Evolutionary conservation across 30 jellyfish, hydroid and myxozoan species (phyloP).

Genomic region (Hydractinia symbiolongicarpus): DNA sequence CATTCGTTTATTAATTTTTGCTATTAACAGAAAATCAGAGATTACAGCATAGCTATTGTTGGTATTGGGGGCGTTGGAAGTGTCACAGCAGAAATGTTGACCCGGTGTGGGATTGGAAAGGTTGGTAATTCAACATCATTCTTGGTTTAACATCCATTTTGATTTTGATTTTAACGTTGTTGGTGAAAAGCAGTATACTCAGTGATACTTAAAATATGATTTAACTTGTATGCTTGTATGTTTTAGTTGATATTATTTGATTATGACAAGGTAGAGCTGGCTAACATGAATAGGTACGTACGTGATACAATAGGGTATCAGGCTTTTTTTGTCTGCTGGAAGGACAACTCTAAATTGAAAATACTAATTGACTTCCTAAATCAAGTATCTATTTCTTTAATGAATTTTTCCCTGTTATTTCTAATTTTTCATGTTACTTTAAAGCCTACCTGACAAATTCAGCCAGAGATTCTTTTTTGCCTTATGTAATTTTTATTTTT

Average conservation of each 20-base stretch:
- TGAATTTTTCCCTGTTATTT: too few relatives aligned
- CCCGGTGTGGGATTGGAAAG: constrained; percentile 97
- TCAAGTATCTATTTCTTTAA: too few relatives aligned
- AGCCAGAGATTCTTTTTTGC: too few relatives aligned
- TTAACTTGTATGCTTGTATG: background rate
- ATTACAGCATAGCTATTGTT: constrained; percentile 74
- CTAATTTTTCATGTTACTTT: too few relatives aligned
- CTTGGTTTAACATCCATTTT: background rate
- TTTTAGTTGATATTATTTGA: constrained; percentile 70
- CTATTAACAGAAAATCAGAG: constrained; percentile 57
- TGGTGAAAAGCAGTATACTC: background rate
- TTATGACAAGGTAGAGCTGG: constrained; percentile 93
- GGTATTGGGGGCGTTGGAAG: constrained; percentile 99
- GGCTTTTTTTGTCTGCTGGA: too few relatives aligned
- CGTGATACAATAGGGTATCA: too few relatives aligned
- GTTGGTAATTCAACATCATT: background rate
- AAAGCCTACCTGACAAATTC: too few relatives aligned
- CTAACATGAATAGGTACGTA: constrained; percentile 85
- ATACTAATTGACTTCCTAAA: too few relatives aligned
- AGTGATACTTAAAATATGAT: background rate
- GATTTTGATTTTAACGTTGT: background rate
- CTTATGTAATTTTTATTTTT: too few relatives aligned
- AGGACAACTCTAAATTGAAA: too few relatives aligned
- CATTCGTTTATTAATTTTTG: background rate
- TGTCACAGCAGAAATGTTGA: constrained; percentile 97